Evolutionary conservation across 2,113 vertebrate genomes (phyloP).

Genomic region (Albula goreensis): DNA sequence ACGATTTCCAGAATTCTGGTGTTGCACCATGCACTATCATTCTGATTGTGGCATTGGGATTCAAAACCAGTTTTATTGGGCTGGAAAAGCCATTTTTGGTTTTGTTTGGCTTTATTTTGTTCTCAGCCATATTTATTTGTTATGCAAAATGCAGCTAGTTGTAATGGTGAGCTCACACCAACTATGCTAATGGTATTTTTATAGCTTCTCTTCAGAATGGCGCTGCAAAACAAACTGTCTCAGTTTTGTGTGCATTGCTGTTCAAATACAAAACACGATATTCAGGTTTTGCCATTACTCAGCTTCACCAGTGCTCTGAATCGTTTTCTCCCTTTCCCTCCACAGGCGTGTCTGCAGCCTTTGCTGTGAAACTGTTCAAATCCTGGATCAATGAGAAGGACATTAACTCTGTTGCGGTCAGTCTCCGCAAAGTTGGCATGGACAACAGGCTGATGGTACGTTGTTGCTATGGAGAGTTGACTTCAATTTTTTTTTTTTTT

Average conservation of each 20-base stretch:
- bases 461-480: neutral
- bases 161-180: neutral
- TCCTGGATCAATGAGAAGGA: slow-evolving; percentile 98
- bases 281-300: neutral
- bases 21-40: neutral
- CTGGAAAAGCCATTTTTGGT: neutral
- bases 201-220: neutral
- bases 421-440: slow-evolving; percentile 96
- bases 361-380: slow-evolving; percentile 98
- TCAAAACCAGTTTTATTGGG: neutral
- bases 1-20: neutral
- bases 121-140: neutral
- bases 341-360: slow-evolving; percentile 93
- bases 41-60: neutral
- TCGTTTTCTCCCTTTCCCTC: neutral
- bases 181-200: neutral
- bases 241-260: neutral
- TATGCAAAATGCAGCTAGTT: neutral
- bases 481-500: neutral
- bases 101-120: neutral
- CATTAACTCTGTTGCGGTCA: slow-evolving; percentile 92
- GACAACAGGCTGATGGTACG: slow-evolving; percentile 95
- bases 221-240: neutral
- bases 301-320: neutral
- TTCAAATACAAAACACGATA: neutral